Percentiles rank a stretch among this genome's conserved stretches.
Evolutionary conservation across 2,797 vertebrate genomes (phyloP).

Genomic region (Kryptolebias ocellatus): DNA sequence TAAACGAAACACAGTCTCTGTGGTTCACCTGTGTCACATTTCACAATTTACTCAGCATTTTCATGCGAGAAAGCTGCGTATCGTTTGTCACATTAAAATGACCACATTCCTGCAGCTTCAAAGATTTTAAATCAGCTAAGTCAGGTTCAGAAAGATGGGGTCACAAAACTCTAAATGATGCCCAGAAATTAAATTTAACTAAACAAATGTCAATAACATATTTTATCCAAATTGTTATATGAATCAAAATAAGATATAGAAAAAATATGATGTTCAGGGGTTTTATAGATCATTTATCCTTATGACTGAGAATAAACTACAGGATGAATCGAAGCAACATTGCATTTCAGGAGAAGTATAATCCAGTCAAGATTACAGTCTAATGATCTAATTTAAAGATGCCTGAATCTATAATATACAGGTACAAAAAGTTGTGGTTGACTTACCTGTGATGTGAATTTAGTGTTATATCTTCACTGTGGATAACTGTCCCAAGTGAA

Average conservation of each 20-base stretch:
- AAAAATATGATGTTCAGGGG: too few relatives aligned
- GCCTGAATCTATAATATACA: background rate
- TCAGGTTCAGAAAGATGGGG: too few relatives aligned
- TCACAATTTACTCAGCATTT: too few relatives aligned
- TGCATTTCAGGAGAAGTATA: background rate
- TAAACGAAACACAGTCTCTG: background rate
- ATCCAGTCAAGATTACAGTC: background rate
- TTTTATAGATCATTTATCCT: background rate
- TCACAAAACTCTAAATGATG: background rate
- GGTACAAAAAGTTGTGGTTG: background rate
- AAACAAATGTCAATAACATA: too few relatives aligned
- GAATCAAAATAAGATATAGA: too few relatives aligned
- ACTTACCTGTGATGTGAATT: background rate
- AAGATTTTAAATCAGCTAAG: too few relatives aligned
- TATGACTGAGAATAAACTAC: background rate
- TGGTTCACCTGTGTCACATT: background rate
- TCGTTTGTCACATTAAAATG: too few relatives aligned
- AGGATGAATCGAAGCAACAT: background rate
- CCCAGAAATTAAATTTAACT: background rate
- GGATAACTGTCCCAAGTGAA: slow-evolving; percentile 1
- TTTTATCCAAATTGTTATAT: too few relatives aligned
- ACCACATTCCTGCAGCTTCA: too few relatives aligned
- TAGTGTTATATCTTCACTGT: background rate
- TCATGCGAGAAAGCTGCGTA: too few relatives aligned
- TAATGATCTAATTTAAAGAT: too few relatives aligned